Evolutionary conservation across 2,113 vertebrate genomes (phyloP).

Genomic region (Prunella himalayana): DNA sequence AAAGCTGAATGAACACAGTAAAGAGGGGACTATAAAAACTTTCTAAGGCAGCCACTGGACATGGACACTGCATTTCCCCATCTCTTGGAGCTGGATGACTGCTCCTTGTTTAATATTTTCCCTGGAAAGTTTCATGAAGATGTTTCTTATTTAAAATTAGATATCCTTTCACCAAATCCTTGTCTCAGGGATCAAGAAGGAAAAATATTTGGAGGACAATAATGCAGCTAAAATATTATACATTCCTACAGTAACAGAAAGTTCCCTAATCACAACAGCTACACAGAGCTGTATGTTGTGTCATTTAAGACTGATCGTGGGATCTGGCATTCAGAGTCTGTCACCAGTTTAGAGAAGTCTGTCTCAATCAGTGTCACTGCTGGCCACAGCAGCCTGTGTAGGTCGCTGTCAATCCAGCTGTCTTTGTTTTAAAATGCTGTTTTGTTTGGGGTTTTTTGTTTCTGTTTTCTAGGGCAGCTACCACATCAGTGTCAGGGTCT

Average conservation of each 20-base stretch:
- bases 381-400: constrained; percentile 6
- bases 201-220: not conserved
- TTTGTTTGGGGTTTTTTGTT: not conserved
- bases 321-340: constrained; percentile 50
- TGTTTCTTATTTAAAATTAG: not conserved
- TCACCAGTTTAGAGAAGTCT: constrained; percentile 37
- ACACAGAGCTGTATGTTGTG: not conserved
- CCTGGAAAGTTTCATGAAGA: not conserved
- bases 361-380: constrained; percentile 51
- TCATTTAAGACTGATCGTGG: constrained; percentile 19
- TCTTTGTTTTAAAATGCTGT: constrained; percentile 43
- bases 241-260: not conserved
- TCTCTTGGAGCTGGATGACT: not conserved
- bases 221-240: not conserved
- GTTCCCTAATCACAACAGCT: not conserved
- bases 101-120: not conserved
- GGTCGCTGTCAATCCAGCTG: constrained; percentile 26
- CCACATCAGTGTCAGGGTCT: constrained; percentile 18
- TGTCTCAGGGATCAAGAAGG: not conserved
- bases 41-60: not conserved
- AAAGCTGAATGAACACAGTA: not conserved
- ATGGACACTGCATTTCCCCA: not conserved
- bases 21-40: not conserved
- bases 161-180: not conserved
- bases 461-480: constrained; percentile 11